Percentiles rank a stretch among this genome's conserved stretches.
phyloP scores from a whole-genome alignment of 2,888 invertebrate genomes.

The Augiades crinisus region DNA sequence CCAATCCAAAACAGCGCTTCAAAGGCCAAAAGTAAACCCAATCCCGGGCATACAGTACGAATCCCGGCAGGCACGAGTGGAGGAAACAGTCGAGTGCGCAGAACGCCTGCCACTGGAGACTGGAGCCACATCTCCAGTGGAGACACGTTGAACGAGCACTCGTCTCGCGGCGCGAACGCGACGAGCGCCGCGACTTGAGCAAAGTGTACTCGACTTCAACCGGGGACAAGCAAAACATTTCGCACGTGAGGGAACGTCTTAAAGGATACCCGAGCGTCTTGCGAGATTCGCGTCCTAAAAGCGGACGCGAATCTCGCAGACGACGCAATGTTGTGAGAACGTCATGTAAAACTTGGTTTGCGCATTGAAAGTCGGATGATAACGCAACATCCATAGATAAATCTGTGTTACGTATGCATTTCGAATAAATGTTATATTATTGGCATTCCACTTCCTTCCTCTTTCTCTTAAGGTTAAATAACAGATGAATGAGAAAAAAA shows the following conservation, averaged over 20 bases:
- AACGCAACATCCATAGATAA: no score
- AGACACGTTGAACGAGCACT: conserved; percentile 75
- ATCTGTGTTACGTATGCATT: no score
- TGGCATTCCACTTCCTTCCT: no score
- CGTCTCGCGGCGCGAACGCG: conserved; percentile 54
- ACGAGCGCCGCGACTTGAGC: conserved; percentile 40
- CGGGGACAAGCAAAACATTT: conserved; percentile 37
- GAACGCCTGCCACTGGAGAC: conserved; percentile 31
- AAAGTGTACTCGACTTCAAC: conserved; percentile 37
- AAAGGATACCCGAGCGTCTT: conserved; percentile 22
- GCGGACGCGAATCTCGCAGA: no score
- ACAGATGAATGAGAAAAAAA: no score
- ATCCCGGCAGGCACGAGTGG: conserved; percentile 12
- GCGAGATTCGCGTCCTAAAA: conserved; percentile 6
- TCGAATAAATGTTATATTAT: no score
- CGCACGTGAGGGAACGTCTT: conserved; percentile 19
- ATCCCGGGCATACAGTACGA: conserved; percentile 13
- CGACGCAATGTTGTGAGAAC: no score
- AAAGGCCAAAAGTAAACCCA: no score
- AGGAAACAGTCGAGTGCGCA: conserved; percentile 15
- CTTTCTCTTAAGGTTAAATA: no score
- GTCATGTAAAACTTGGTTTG: no score
- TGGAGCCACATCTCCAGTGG: conserved; percentile 51
- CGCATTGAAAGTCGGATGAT: no score
- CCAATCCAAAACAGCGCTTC: no score